A percentile compares a stretch with the other conserved stretches of the same genome.
These are phyloP conservation scores for Mustela lutreola DNA, from an alignment of 2,113 vertebrate genomes.

Conservation along the genomic window DNA sequence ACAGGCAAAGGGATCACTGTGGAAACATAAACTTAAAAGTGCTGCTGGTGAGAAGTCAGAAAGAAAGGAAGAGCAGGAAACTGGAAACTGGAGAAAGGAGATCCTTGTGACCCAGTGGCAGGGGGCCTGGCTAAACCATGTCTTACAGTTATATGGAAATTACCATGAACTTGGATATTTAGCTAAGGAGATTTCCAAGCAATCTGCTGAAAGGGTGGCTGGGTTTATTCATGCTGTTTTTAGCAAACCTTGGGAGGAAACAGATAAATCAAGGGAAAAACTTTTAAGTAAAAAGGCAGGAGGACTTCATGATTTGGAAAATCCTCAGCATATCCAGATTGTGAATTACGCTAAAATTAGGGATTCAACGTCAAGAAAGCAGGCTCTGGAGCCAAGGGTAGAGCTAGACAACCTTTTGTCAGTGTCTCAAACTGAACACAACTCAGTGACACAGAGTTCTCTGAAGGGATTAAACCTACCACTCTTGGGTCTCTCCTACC, in stretches of 20 bases:
- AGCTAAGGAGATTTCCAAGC: not conserved
- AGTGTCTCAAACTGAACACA: not conserved
- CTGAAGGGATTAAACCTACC: not conserved
- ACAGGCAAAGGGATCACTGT: not conserved
- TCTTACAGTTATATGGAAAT: not conserved
- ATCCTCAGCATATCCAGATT: not conserved
- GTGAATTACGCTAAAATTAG: not conserved
- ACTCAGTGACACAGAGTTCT: not conserved
- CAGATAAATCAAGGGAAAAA: not conserved
- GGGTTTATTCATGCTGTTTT: not conserved
- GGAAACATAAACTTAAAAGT: not conserved
- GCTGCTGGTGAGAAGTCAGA: not conserved
- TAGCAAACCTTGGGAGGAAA: not conserved
- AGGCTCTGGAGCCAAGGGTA: not conserved
- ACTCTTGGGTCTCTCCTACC: not conserved
- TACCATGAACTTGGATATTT: not conserved
- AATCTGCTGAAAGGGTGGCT: not conserved
- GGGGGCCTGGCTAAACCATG: not conserved
- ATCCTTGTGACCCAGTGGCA: not conserved
- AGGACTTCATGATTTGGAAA: not conserved
- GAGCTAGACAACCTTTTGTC: not conserved
- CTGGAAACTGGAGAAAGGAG: not conserved
- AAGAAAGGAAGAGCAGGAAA: not conserved
- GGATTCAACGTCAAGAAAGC: not conserved
- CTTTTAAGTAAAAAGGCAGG: not conserved